These are phyloP conservation scores for Arnoldichthys spilopterus DNA, from an alignment of 2,797 vertebrate species.

Conservation along the genomic window DNA sequence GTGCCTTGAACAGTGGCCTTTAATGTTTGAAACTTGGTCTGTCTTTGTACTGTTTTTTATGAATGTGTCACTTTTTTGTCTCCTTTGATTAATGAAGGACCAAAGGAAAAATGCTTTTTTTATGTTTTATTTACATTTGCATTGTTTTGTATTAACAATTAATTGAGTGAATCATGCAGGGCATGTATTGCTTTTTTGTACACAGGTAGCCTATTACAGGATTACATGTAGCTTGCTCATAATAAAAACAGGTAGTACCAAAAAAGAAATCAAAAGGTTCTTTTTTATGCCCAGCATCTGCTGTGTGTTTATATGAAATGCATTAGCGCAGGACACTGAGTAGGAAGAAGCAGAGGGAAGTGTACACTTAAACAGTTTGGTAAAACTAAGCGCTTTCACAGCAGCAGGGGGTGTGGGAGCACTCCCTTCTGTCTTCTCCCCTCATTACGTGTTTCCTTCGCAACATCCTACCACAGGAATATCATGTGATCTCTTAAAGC, in stretches of 20 bases:
- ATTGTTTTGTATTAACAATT: conserved; percentile 56
- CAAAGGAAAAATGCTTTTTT: conserved; percentile 21
- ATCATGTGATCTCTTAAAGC: conserved; percentile 1
- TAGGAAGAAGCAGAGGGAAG: not conserved
- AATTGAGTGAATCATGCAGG: conserved; percentile 75
- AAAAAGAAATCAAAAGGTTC: not conserved
- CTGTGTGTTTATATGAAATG: not conserved
- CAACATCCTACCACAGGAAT: not conserved
- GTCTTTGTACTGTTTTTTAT: conserved; percentile 39
- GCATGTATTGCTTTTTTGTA: conserved; percentile 77
- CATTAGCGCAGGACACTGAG: not conserved
- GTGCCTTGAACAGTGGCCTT: conserved; percentile 46
- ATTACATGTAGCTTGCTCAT: conserved; percentile 63
- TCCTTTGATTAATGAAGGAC: conserved; percentile 24
- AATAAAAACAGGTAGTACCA: conserved; percentile 72
- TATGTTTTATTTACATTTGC: conserved; percentile 59
- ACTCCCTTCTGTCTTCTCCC: not conserved
- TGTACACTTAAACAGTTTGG: conserved; percentile 1
- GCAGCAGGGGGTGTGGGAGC: conserved; percentile 4
- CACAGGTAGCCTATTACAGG: conserved; percentile 60
- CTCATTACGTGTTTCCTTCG: conserved; percentile 19
- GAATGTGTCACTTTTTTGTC: conserved; percentile 46
- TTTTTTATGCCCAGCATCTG: conserved; percentile 8
- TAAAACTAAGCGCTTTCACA: not conserved
- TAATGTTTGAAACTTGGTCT: conserved; percentile 32